A percentile compares a stretch with the other conserved stretches of the same genome.
Conservation (phyloP, 2,113 vertebrate genomes). For the Neolamprologus kungweensis region DNA sequence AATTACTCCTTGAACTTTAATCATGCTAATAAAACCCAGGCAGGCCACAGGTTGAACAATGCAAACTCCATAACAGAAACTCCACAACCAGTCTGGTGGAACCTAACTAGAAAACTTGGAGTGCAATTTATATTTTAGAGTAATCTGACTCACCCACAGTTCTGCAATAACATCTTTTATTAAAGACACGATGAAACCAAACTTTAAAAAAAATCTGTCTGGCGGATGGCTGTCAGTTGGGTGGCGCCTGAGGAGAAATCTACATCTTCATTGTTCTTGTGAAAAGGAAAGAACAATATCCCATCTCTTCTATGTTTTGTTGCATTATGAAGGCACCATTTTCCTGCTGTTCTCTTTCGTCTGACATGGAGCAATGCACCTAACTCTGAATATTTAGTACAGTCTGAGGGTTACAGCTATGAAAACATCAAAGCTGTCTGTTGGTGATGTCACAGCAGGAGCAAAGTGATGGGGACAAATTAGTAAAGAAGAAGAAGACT, state of each 20-base stretch:
- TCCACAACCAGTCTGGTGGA: neutral
- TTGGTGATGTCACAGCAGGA: conserved; percentile 29
- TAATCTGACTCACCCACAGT: neutral
- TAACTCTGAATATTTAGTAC: neutral
- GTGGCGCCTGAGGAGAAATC: neutral
- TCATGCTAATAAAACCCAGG: neutral
- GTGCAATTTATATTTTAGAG: neutral
- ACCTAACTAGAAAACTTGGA: neutral
- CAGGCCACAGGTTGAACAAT: neutral
- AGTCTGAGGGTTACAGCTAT: conserved; percentile 7
- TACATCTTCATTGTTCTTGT: neutral
- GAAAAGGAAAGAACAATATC: neutral
- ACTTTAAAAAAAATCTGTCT: neutral
- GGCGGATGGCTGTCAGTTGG: neutral
- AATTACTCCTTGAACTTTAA: neutral
- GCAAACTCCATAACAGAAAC: neutral
- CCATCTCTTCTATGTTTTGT: neutral
- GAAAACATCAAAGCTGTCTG: conserved; percentile 17
- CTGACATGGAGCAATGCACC: neutral
- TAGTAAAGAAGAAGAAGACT: neutral
- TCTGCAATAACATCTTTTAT: neutral
- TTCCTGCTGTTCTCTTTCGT: neutral
- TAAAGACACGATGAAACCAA: neutral
- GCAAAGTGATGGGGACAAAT: neutral
- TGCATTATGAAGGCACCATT: neutral